These are phyloP conservation scores for Smithornis capensis DNA, from an alignment of 2,113 vertebrate genomes.

Conservation along the genomic window DNA sequence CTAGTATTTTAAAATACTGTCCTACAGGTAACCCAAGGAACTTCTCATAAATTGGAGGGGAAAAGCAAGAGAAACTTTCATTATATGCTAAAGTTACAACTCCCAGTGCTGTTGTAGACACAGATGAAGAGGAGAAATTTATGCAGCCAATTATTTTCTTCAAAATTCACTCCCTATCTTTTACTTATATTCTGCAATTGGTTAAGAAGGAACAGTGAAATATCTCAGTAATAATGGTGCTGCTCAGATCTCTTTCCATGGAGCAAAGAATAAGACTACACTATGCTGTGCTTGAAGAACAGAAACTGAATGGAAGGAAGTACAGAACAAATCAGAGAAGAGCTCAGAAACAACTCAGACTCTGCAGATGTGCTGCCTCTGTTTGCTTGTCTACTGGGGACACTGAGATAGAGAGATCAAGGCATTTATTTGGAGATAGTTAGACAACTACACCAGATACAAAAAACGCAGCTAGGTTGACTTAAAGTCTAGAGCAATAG, in stretches of 20 bases:
- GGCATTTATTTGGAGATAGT: background rate
- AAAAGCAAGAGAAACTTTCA: background rate
- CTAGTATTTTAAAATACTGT: background rate
- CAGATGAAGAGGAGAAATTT: background rate
- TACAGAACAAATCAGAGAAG: slow-evolving; percentile 20
- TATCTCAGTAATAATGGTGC: background rate
- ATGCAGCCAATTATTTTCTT: background rate
- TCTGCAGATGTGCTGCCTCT: slow-evolving; percentile 59
- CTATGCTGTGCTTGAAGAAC: background rate
- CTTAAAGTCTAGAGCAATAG: background rate
- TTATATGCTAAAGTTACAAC: background rate
- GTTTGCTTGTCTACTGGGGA: slow-evolving; percentile 41
- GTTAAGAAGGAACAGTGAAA: background rate
- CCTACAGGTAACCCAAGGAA: background rate
- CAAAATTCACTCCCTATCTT: background rate
- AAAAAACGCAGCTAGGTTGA: background rate
- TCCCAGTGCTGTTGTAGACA: background rate
- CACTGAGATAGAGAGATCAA: slow-evolving; percentile 34
- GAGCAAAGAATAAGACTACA: background rate
- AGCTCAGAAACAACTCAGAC: background rate
- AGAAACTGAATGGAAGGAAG: background rate
- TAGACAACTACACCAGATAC: slow-evolving; percentile 17
- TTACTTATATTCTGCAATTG: background rate
- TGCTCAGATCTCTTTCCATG: background rate
- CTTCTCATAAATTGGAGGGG: background rate